Evolutionary conservation across 2,888 invertebrate species (phyloP), one percentile per base, ranked within the genome.

Genomic region (Lacanobia oleracea): DNA sequence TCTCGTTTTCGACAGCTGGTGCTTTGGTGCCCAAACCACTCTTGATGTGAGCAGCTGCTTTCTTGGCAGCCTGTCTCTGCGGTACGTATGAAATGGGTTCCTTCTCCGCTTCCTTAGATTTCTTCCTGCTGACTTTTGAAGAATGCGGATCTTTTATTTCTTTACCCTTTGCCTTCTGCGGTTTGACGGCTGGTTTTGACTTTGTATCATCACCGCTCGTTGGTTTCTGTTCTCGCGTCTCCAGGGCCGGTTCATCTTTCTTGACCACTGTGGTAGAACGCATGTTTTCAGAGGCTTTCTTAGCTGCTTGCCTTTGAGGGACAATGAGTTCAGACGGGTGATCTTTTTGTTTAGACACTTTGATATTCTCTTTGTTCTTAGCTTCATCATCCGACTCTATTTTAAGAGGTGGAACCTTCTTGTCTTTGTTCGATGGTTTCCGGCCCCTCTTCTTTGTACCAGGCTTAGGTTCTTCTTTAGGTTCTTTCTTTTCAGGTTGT

Each of bases 271-370:
- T 97, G 61, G 97, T 97, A 27, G 97, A 97, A 75, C 97, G 97
- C 97, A 98, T 97, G 89, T 98, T 98, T 92, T 98, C 98, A 1
- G 98, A 98, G 1, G 98, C 98, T 90, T 98, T 98, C 91, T 98
- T 98, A 40, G 98, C 98, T 43, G 98, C 98, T 93, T 98, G 98
- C 67, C 98, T 96, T 90, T 98, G 98, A 2, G 98, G 98, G 56
- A 98, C 98, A 81, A 98, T 98, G 66, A 98, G 96, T 93, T 98
- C 98, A 1, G 98, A 97, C n/a, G 98, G 97, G 86, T 97, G 95
- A 72, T 97, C 96, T 85, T 96, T 97, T 86, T 94, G 93, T 83
- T 96, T 96, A 0, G 93, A 89, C 37, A 91, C 88, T 86, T 96
- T 96, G 3, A 93, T 89, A 79, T 95, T 96, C 86, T 96, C 96